Evolutionary conservation across 2,113 vertebrate genomes (phyloP).

Genomic region (human (Homo sapiens)): GRCh38 chr18:47485501-47486000

Average conservation of each 20-base stretch:
- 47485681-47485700: not conserved
- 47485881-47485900: not conserved
- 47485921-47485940: not conserved
- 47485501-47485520: not conserved
- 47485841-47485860: not conserved
- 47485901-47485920: not conserved
- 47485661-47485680: not conserved
- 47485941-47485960: not conserved
- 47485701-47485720: not conserved
- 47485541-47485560: not conserved
- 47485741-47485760: too few species aligned
- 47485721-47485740: not conserved
- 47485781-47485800: not conserved
- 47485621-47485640: not conserved
- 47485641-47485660: not conserved
- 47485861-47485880: not conserved
- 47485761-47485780: not conserved
- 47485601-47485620: not conserved
- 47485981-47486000: not conserved
- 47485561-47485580: not conserved
- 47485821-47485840: not conserved
- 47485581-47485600: not conserved
- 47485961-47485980: not conserved
- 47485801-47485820: not conserved
- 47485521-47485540: not conserved